Evolutionary conservation across 2,888 invertebrate species (phyloP).

Genomic region (Euclidia mi): DNA sequence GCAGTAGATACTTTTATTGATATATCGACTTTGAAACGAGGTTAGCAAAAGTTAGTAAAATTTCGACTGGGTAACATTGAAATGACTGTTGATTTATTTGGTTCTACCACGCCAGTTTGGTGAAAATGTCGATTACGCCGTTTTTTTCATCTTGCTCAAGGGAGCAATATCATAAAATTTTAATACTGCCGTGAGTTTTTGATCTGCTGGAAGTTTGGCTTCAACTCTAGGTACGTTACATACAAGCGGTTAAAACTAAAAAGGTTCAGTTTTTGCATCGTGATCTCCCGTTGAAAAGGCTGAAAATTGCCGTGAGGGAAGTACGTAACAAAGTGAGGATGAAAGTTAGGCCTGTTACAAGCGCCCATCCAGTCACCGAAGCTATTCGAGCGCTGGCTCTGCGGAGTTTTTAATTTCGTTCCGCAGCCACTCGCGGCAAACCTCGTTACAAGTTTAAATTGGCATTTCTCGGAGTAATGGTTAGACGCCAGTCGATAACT

Average conservation of each 20-base stretch:
- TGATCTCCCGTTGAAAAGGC: slow-evolving; percentile 69
- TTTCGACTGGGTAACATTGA: too few species aligned
- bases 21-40: too few species aligned
- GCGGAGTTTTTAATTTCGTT: slow-evolving; percentile 88
- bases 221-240: slow-evolving; percentile 22
- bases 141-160: too few species aligned
- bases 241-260: slow-evolving; percentile 33
- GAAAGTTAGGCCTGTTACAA: slow-evolving; percentile 85
- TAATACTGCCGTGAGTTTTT: too few species aligned
- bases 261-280: slow-evolving; percentile 62
- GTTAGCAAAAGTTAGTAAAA: too few species aligned
- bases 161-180: too few species aligned
- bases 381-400: slow-evolving; percentile 75
- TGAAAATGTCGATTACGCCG: too few species aligned
- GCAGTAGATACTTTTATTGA: too few species aligned
- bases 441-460: slow-evolving; percentile 90
- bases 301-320: slow-evolving; percentile 73
- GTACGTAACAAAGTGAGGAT: slow-evolving; percentile 82
- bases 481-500: slow-evolving; percentile 82
- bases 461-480: slow-evolving; percentile 88
- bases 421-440: slow-evolving; percentile 86
- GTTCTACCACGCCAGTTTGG: too few species aligned
- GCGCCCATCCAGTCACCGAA: slow-evolving; percentile 73
- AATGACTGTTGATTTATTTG: too few species aligned
- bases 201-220: slow-evolving; percentile 30